phyloP scores from a whole-genome alignment of 1,140 invertebrate genomes.

The Heliconius nattereri region DNA sequence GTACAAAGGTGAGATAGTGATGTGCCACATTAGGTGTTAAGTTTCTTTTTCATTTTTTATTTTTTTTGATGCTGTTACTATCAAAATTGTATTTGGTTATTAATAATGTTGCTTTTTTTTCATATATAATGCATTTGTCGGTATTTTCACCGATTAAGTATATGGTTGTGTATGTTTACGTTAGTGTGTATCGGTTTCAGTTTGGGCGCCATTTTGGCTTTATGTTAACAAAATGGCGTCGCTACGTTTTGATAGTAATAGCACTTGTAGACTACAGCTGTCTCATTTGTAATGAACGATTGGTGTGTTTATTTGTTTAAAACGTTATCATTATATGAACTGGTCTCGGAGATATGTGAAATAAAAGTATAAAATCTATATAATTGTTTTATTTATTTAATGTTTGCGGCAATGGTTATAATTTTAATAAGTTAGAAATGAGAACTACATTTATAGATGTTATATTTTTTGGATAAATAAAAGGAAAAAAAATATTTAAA shows the following conservation, averaged over 20 bases:
- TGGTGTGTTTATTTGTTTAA: conserved; percentile 64
- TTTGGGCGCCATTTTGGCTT: background rate
- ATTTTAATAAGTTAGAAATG: no score
- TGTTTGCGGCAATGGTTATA: no score
- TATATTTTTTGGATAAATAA: background rate
- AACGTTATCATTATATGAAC: conserved; percentile 65
- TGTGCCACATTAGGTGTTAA: conserved; percentile 71
- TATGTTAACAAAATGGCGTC: conserved; percentile 23
- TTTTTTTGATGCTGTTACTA: conserved; percentile 48
- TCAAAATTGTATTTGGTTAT: conserved; percentile 17
- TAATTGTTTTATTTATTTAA: background rate
- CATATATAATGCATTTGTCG: conserved; percentile 2
- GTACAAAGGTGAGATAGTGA: conserved; percentile 54
- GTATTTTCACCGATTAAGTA: background rate
- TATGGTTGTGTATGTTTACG: conserved; percentile 9
- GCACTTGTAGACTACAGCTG: conserved; percentile 29
- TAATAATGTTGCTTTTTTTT: conserved; percentile 9
- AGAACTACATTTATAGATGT: no score
- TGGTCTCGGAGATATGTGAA: conserved; percentile 64
- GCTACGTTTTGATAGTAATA: conserved; percentile 29
- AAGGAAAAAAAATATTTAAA: background rate
- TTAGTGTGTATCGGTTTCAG: background rate
- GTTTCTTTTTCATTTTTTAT: conserved; percentile 51
- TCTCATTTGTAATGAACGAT: conserved; percentile 58
- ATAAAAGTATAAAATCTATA: conserved; percentile 60